Percentiles rank a stretch among this genome's conserved stretches.
phyloP scores from a whole-genome alignment of 2,888 invertebrate genomes.

The Leptopilina drosophilae region DNA sequence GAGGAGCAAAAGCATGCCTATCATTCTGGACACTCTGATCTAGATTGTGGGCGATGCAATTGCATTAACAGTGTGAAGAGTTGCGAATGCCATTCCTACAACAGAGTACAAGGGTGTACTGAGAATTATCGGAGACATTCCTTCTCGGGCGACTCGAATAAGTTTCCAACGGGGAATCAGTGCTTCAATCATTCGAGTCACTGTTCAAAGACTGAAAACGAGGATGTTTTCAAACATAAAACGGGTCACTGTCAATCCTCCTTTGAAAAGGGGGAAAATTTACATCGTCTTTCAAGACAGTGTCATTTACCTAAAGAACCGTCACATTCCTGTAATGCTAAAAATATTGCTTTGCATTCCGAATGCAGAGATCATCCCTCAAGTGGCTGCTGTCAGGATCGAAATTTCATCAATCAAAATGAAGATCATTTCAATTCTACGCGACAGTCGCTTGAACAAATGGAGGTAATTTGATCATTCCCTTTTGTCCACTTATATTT shows the following conservation, averaged over 20 bases:
- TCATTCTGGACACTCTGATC: conserved; percentile 25
- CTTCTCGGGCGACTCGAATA: conserved; percentile 28
- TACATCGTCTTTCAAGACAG: conserved; percentile 54
- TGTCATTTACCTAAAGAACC: conserved; percentile 53
- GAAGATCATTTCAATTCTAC: conserved; percentile 62
- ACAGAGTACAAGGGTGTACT: conserved; percentile 21
- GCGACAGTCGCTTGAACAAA: conserved; percentile 55
- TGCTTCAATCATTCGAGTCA: neutral
- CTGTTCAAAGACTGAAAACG: neutral
- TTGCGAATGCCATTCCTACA: neutral
- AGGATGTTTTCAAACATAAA: neutral
- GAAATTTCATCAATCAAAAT: conserved; percentile 50
- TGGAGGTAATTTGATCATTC: conserved; percentile 62
- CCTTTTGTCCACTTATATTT: neutral
- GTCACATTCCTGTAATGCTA: conserved; percentile 53
- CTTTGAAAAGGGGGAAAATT: conserved; percentile 51
- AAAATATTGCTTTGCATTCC: conserved; percentile 44
- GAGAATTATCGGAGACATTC: conserved; percentile 42
- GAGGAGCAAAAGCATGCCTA: conserved; percentile 43
- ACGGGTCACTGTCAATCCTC: conserved; percentile 1
- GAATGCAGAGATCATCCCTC: conserved; percentile 41
- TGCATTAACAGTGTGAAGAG: conserved; percentile 39
- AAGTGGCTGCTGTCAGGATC: conserved; percentile 50
- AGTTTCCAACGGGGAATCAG: neutral
- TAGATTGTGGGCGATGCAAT: conserved; percentile 33